phyloP scores from a whole-genome alignment of 2,888 invertebrate species.

The Mythimna lalbum region DNA sequence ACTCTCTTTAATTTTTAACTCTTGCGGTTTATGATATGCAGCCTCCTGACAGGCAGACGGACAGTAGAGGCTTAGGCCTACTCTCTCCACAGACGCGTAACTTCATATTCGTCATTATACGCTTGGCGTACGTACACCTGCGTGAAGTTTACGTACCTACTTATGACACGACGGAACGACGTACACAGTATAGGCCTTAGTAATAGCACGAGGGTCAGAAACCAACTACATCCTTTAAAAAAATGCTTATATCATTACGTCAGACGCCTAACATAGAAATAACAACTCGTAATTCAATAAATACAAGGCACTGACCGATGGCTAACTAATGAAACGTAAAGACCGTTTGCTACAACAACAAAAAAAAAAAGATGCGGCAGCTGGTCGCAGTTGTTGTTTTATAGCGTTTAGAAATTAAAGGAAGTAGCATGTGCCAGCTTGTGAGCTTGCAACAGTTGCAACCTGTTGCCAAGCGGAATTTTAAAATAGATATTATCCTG shows the following conservation, averaged over 20 bases:
- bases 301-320: slow-evolving; percentile 6
- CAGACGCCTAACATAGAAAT: neutral
- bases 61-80: no score
- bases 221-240: neutral
- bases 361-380: slow-evolving; percentile 19
- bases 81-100: no score
- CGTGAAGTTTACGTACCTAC: no score
- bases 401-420: slow-evolving; percentile 28
- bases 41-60: no score
- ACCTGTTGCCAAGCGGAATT: slow-evolving; percentile 35
- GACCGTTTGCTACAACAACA: slow-evolving; percentile 17
- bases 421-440: slow-evolving; percentile 45
- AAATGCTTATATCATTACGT: neutral
- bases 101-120: no score
- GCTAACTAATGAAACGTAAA: slow-evolving; percentile 20
- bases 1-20: no score
- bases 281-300: slow-evolving; percentile 5
- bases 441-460: slow-evolving; percentile 26
- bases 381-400: slow-evolving; percentile 29
- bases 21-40: no score
- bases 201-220: no score
- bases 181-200: no score
- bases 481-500: slow-evolving; percentile 37
- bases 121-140: no score
- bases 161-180: no score